Evolutionary conservation across 2,113 vertebrate genomes (phyloP).

Genomic region (Antechinus stuartii): DNA sequence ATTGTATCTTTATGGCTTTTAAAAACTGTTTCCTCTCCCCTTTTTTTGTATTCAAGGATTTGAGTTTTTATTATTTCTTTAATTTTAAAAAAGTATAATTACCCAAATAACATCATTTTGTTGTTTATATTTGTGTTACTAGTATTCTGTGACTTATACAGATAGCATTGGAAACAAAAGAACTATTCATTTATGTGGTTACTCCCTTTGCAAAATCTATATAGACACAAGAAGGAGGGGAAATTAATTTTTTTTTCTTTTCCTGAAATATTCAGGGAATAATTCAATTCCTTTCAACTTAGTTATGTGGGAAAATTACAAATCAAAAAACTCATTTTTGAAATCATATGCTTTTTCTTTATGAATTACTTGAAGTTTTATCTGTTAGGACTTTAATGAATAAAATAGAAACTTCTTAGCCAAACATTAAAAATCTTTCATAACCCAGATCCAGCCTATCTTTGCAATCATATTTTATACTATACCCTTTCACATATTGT

Average conservation of each 20-base stretch:
- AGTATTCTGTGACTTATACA: constrained; percentile 2
- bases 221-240: constrained; percentile 10
- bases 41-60: not conserved
- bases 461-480: not conserved
- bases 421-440: not conserved
- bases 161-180: constrained; percentile 22
- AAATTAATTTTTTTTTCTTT: constrained; percentile 36
- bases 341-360: constrained; percentile 20
- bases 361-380: constrained; percentile 2
- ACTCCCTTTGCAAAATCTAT: not conserved
- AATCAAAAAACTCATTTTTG: constrained; percentile 23
- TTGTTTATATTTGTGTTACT: constrained; percentile 20
- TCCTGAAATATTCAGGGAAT: constrained; percentile 8
- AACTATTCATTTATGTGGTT: constrained; percentile 2
- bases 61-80: constrained; percentile 9
- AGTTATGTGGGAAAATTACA: not conserved
- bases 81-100: constrained; percentile 6
- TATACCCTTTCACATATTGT: not conserved
- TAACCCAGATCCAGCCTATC: not conserved
- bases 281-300: constrained; percentile 24
- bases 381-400: constrained; percentile 22
- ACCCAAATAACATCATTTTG: not conserved
- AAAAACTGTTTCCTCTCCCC: not conserved
- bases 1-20: not conserved
- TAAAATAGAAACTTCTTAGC: not conserved